Evolutionary conservation across 1,140 invertebrate genomes (phyloP), one percentile per base, ranked within the genome.

Genomic region (Lepidurus couesii): DNA sequence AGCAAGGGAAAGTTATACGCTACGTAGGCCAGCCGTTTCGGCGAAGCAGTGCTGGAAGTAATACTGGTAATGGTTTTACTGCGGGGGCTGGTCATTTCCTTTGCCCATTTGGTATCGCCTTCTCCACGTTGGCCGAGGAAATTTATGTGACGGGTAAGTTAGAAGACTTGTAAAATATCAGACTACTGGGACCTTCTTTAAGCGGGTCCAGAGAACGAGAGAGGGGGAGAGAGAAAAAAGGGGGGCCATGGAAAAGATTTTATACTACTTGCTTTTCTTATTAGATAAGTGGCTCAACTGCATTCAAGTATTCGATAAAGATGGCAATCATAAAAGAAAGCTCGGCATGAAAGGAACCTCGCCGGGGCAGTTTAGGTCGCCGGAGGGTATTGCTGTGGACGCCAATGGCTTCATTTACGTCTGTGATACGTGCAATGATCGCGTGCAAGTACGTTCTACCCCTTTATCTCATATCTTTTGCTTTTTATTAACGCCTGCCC

Each of bases 361-460:
- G 5, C 83, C 86, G 0, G 89, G 90, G 2, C 87, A 89, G 82
- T 88, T 94, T 80, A 85, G 88, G 21, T 90, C 90, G 78, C 92
- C 92, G 0, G 92, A 92, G 85, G 92, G 92, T 44, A 88, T 93
- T 75, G 89, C 90, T 0, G 89, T 90, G 81, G 83, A 86, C 42
- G 87, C 88, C 42, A 84, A 86, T 74, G 88, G 90, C 26, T 86
- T 88, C 65, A 88, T 92, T 43, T 93, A 91, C 81, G 88, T 93
- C 2, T 91, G 90, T 77, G 92, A 94, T 83, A 92, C 91, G 80
- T 92, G 91, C 53, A 92, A 92, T 81, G 90, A 92, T 82, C 85
- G 91, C 79, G 85, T 91, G 13, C 87, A 90, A 83, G 84, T 86
- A 77, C 53, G 80, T 81, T 76, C 79, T 44, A 5, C 75, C 11